A percentile compares a stretch with the other conserved stretches of the same genome.
Evolutionary conservation across 1,140 invertebrate species (phyloP).

Genomic region (Notospermus geniculatus): DNA sequence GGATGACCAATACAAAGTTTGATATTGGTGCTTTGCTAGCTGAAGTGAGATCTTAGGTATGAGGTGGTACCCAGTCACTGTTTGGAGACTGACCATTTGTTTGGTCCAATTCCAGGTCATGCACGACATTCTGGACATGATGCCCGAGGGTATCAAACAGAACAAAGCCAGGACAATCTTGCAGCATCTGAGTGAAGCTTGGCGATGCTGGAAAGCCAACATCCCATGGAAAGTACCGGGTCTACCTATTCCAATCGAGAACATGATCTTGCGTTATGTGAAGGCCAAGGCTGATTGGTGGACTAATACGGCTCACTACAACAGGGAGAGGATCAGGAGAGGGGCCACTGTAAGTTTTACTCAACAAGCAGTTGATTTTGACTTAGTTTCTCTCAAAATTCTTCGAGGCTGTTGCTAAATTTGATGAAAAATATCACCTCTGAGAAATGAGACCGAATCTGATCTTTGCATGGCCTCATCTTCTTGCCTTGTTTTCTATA

Average conservation of each 20-base stretch:
- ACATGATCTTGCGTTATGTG: slow-evolving; percentile 99
- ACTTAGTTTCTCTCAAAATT: not conserved
- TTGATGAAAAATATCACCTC: not conserved
- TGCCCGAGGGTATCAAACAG: slow-evolving; percentile 99
- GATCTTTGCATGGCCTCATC: not conserved
- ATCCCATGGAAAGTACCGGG: slow-evolving; percentile 99
- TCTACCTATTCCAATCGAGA: slow-evolving; percentile 97
- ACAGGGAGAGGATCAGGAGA: slow-evolving; percentile 78
- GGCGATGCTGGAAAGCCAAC: slow-evolving; percentile 99
- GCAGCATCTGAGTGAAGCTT: slow-evolving; percentile 98
- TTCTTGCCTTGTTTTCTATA: slow-evolving; percentile 14
- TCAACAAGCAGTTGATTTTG: slow-evolving; percentile 7
- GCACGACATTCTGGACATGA: slow-evolving; percentile 99
- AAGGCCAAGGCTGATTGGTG: slow-evolving; percentile 99
- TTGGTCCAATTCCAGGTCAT: slow-evolving; percentile 64
- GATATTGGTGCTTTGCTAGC: too few species aligned
- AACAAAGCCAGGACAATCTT: slow-evolving; percentile 98
- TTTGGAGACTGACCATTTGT: not conserved
- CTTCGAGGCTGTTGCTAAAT: too few species aligned
- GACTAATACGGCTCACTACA: slow-evolving; percentile 99
- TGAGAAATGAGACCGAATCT: not conserved
- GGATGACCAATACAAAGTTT: too few species aligned
- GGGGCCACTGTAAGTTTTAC: slow-evolving; percentile 57
- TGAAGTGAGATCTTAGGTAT: too few species aligned
- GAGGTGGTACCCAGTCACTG: not conserved